Evolutionary conservation across 2,113 vertebrate genomes (phyloP), one percentile per base, ranked within the genome.

Genomic region (Pycnonotus jocosus): DNA sequence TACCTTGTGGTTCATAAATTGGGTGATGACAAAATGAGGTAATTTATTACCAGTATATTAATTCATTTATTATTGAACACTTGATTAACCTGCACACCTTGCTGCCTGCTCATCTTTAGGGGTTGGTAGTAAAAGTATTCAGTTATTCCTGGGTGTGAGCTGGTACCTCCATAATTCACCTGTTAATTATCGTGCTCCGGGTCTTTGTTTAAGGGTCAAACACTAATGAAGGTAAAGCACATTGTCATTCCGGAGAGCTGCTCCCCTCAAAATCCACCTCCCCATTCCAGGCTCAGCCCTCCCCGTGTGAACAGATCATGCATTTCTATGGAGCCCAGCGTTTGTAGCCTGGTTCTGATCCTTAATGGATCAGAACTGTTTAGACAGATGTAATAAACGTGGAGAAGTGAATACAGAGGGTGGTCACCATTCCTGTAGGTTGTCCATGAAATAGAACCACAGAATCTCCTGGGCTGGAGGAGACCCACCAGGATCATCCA

Each of bases 31-130:
- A 97, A 95, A 97, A 78, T 5, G 31, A 51, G 92, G 66, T 95
- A 93, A 97, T 97, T 97, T 97, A 98, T 97, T 90, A 64, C 54
- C 35, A 61, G 81, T 85, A 69, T 94, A 78, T 97, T 96, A 96
- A 98, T 97, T 97, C 97, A 96, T 96, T 97, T 98, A 97, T 96
- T 86, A 85, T 88, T 91, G 92, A 83, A 53, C 33, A 93, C 53
- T 97, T 97, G 97, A 97, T 97, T 97, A 98, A 97, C 94, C 89
- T 95, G 76, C 77, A 96, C 95, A 92, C 90, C 97, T 97, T 73
- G 72, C 80, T 82, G 87, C 76, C 86, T 74, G 61, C 77, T 72
- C 51, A 90, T 92, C 96, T 97, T 96, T 91, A 96, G 95, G 72
- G 94, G 79, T 74, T 97, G 97, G 96, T 65, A 96, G 95, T 71